Conservation (phyloP, 2,113 vertebrate genomes). For the Odocoileus virginianus region DNA sequence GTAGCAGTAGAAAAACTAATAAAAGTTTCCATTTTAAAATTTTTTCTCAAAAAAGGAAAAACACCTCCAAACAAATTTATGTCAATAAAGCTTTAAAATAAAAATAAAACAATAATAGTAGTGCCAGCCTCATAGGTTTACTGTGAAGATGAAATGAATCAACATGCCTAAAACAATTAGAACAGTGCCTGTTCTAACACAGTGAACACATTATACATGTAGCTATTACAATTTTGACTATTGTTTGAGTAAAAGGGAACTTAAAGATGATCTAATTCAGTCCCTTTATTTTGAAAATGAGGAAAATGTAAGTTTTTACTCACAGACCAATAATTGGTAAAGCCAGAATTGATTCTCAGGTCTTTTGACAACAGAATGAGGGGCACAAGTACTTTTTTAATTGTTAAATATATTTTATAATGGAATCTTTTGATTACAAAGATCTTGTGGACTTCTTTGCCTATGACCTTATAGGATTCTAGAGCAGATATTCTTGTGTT, state of each 20-base stretch:
- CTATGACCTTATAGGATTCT: background rate
- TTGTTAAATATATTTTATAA: background rate
- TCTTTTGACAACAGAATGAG: background rate
- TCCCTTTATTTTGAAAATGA: background rate
- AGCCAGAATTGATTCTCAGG: background rate
- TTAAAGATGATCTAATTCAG: background rate
- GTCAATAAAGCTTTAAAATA: background rate
- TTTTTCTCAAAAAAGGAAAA: background rate
- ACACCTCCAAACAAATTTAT: background rate
- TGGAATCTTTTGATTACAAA: background rate
- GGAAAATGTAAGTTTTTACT: background rate
- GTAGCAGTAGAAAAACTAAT: background rate
- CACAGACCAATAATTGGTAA: background rate
- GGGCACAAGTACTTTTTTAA: background rate
- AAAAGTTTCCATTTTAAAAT: background rate
- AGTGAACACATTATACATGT: background rate
- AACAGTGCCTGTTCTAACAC: background rate
- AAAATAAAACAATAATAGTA: background rate
- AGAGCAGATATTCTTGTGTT: background rate
- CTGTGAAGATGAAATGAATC: background rate
- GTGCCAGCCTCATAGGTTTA: background rate
- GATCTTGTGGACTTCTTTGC: background rate
- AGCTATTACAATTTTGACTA: background rate
- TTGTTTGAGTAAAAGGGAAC: background rate
- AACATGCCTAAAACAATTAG: background rate